These are phyloP conservation scores for Drosophila rellima DNA, from an alignment of 2,888 invertebrate genomes.

Conservation along the genomic window DNA sequence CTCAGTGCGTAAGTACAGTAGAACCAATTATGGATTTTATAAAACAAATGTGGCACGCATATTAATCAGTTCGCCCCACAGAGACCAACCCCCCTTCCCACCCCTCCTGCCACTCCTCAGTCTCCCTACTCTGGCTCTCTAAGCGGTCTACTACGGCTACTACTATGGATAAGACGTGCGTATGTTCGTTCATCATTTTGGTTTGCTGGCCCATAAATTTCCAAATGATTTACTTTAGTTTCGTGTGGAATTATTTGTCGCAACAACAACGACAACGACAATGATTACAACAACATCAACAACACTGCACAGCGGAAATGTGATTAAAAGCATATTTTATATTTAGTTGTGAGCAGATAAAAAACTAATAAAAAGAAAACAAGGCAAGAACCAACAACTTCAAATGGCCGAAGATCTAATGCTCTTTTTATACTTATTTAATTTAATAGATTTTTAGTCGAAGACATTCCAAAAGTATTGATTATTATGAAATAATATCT, in stretches of 20 bases:
- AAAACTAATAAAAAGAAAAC: conserved; percentile 15
- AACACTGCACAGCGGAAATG: conserved; percentile 71
- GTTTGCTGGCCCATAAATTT: conserved; percentile 78
- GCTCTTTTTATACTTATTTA: conserved; percentile 6
- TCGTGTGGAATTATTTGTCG: conserved; percentile 82
- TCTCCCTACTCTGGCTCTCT: background rate
- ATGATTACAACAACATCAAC: conserved; percentile 21
- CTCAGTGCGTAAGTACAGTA: conserved; percentile 84
- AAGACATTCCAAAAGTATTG: background rate
- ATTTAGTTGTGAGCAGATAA: conserved; percentile 62
- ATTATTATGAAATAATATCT: background rate
- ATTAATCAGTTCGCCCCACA: conserved; percentile 67
- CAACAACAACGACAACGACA: conserved; percentile 40
- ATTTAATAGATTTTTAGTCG: background rate
- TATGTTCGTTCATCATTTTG: conserved; percentile 61
- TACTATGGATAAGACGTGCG: conserved; percentile 48
- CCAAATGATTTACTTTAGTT: conserved; percentile 84
- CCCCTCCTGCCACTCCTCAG: background rate
- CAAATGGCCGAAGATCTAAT: background rate
- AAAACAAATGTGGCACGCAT: conserved; percentile 83
- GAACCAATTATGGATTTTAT: conserved; percentile 85
- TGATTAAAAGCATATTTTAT: conserved; percentile 82
- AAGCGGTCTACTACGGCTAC: conserved; percentile 17
- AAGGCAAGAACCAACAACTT: background rate
- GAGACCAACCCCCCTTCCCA: conserved; percentile 4